phyloP scores from a whole-genome alignment of 2,797 vertebrate genomes.

The Eutrigla gurnardus region DNA sequence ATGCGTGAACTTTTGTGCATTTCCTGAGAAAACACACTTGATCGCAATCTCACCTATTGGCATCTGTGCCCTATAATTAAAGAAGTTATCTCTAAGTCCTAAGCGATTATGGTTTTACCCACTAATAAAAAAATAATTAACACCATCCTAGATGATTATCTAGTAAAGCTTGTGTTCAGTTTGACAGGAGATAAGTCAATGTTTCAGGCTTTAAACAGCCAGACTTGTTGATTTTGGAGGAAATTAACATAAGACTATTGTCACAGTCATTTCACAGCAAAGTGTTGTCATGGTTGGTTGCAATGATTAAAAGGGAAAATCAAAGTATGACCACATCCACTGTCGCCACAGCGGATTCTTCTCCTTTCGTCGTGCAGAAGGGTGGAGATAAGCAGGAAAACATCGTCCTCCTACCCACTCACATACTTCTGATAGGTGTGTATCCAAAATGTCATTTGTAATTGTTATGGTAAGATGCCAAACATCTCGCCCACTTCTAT shows the following conservation, averaged over 20 bases:
- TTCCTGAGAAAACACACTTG: background rate
- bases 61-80: background rate
- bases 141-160: background rate
- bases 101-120: background rate
- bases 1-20: background rate
- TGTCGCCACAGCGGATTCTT: too few species aligned
- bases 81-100: background rate
- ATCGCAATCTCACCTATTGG: background rate
- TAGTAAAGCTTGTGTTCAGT: background rate
- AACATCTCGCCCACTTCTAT: too few species aligned
- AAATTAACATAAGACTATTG: background rate
- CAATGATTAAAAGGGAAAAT: background rate
- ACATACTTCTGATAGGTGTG: background rate
- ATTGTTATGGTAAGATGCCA: background rate
- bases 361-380: too few species aligned
- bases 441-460: background rate
- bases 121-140: background rate
- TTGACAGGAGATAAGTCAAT: background rate
- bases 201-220: background rate
- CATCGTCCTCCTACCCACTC: fast-evolving
- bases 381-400: background rate
- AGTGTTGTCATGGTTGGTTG: background rate
- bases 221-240: background rate
- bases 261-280: background rate
- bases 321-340: background rate